Percentiles rank a stretch among this genome's conserved stretches.
These are phyloP conservation scores for Ashinkailepas kermadecensis DNA, from an alignment of 2,888 invertebrate species.

Conservation along the genomic window DNA sequence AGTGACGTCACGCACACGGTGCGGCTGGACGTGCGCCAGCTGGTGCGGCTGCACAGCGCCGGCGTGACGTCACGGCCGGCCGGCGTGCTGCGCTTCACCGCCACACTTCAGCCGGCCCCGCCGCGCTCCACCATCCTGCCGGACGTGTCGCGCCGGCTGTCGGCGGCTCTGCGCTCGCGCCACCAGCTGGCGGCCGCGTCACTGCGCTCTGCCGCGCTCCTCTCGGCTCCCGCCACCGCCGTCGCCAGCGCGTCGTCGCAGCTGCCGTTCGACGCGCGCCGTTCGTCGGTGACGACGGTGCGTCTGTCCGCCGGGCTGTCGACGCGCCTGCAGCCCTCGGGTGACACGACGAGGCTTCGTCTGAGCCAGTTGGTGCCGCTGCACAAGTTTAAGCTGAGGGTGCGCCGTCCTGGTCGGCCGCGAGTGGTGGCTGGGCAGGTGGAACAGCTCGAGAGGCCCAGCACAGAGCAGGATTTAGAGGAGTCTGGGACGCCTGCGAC, in stretches of 20 bases:
- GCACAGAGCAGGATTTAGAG: neutral
- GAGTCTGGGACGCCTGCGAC: neutral
- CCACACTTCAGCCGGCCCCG: neutral
- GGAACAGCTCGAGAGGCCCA: neutral
- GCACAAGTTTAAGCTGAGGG: neutral
- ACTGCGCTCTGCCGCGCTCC: neutral
- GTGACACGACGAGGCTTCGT: neutral
- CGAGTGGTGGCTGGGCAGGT: neutral
- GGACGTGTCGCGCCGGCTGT: neutral
- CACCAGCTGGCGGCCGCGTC: neutral
- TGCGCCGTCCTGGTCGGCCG: neutral
- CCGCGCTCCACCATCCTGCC: neutral
- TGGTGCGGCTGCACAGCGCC: neutral
- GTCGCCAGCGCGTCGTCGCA: neutral
- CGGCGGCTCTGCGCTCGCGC: neutral
- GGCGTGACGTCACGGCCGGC: neutral
- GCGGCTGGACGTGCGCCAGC: neutral
- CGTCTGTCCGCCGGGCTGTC: neutral
- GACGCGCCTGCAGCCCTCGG: neutral
- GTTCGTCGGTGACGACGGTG: neutral
- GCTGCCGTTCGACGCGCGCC: neutral
- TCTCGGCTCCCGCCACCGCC: neutral
- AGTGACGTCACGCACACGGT: neutral
- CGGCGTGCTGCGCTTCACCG: neutral
- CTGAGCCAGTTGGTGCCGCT: neutral